phyloP scores from a whole-genome alignment of 30 jellyfish, hydroid and myxozoan species.

The Pseudorhiza aurosa region DNA sequence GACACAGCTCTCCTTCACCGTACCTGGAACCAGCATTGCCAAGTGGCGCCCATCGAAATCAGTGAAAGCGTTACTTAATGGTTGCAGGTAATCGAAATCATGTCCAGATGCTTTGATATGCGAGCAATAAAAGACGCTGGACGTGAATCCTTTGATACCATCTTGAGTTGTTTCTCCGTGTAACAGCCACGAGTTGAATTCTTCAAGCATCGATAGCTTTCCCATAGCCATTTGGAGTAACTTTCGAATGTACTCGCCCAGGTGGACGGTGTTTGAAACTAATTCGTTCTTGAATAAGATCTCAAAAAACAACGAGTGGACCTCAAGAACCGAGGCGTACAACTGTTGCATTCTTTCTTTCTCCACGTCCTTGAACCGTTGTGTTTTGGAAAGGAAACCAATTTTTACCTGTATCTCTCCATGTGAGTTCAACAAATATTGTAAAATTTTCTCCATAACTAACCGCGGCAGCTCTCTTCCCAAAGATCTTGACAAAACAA shows the following conservation, averaged over 20 bases:
- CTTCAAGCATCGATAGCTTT: constrained; percentile 30
- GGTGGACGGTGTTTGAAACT: neutral
- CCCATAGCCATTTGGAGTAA: constrained; percentile 23
- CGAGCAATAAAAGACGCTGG: constrained; percentile 33
- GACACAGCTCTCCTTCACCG: constrained; percentile 25
- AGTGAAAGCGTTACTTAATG: constrained; percentile 5
- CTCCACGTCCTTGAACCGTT: constrained; percentile 55
- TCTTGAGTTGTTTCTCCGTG: neutral
- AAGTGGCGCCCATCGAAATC: constrained; percentile 24
- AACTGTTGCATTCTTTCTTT: constrained; percentile 25
- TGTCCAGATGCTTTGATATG: constrained; percentile 9
- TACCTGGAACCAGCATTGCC: constrained; percentile 21
- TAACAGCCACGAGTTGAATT: constrained; percentile 47
- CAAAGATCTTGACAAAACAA: neutral
- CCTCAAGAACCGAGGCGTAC: constrained; percentile 17
- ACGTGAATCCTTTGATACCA: constrained; percentile 25
- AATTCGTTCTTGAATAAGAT: constrained; percentile 28
- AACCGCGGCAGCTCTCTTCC: constrained; percentile 42
- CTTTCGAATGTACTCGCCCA: constrained; percentile 17
- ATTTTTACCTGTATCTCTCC: constrained; percentile 37
- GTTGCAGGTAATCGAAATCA: constrained; percentile 16
- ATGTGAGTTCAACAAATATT: neutral
- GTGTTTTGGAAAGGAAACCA: constrained; percentile 42
- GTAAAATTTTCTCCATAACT: constrained; percentile 40
- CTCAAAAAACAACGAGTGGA: constrained; percentile 41